Evolutionary conservation across 2,113 vertebrate genomes (phyloP).

Genomic region (Misgurnus anguillicaudatus): DNA sequence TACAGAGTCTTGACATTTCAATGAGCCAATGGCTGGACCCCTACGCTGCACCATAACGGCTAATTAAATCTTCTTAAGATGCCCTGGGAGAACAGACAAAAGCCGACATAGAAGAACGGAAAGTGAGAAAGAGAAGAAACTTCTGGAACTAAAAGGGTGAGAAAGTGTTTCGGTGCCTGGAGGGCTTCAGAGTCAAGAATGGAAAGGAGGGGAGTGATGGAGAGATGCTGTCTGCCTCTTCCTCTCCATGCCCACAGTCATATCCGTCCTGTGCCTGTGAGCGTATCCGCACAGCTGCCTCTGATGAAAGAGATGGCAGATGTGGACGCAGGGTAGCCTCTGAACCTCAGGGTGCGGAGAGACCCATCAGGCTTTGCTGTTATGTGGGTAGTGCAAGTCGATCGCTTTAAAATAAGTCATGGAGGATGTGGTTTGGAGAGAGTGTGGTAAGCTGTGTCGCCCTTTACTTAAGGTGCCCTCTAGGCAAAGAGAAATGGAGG

Average conservation of each 20-base stretch:
- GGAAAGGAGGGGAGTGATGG: neutral
- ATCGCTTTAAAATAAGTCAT: neutral
- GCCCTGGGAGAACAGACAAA: constrained; percentile 8
- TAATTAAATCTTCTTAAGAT: constrained; percentile 60
- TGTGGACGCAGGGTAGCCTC: constrained; percentile 34
- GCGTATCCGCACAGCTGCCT: constrained; percentile 29
- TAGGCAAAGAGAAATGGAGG: too few relatives aligned
- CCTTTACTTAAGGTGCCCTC: too few relatives aligned
- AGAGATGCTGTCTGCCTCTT: constrained; percentile 22
- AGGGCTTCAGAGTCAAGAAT: constrained; percentile 14
- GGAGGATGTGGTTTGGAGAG: neutral
- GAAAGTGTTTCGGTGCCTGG: neutral
- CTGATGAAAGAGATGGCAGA: constrained; percentile 37
- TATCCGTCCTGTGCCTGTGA: constrained; percentile 9
- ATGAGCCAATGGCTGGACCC: constrained; percentile 45
- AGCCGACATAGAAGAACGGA: constrained; percentile 32
- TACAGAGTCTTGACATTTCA: constrained; percentile 68
- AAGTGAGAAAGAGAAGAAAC: constrained; percentile 41
- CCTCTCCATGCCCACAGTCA: constrained; percentile 26
- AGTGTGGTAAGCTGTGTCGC: too few relatives aligned
- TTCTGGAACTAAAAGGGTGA: constrained; percentile 24
- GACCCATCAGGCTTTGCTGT: constrained; percentile 15
- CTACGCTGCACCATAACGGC: constrained; percentile 37
- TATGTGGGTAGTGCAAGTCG: neutral
- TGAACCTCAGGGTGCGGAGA: constrained; percentile 32